Percentiles rank a stretch among this genome's conserved stretches.
Evolutionary conservation across 2,888 invertebrate genomes (phyloP).

Genomic region (Nycteola revayana): DNA sequence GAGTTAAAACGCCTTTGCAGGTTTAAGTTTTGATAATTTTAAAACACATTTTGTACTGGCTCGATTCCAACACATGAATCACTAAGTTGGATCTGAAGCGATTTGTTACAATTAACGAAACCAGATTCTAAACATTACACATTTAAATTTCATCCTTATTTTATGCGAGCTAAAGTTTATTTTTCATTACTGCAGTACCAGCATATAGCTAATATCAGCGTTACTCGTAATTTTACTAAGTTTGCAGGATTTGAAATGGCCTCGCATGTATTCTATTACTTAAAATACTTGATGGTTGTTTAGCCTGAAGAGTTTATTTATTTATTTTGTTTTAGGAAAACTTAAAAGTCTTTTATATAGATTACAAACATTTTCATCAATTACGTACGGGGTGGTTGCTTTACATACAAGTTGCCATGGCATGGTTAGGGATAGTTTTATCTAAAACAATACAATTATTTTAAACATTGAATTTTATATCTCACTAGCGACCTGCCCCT

Average conservation of each 20-base stretch:
- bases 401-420: too few species aligned
- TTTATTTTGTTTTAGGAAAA: too few species aligned
- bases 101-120: constrained; percentile 57
- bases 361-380: too few species aligned
- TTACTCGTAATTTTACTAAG: constrained; percentile 18
- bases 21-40: constrained; percentile 40
- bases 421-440: too few species aligned
- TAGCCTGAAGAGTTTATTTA: too few species aligned
- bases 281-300: too few species aligned
- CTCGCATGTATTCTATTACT: too few species aligned
- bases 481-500: too few species aligned
- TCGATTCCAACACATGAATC: constrained; percentile 53
- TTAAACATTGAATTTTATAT: too few species aligned
- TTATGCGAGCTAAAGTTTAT: constrained; percentile 1
- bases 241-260: constrained; percentile 22
- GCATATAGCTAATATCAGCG: constrained; percentile 17
- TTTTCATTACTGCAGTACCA: constrained; percentile 3
- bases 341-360: too few species aligned
- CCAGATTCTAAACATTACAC: constrained; percentile 11
- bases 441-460: too few species aligned
- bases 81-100: constrained; percentile 43
- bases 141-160: constrained; percentile 24
- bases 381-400: too few species aligned
- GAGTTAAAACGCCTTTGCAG: constrained; percentile 29
- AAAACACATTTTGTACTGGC: constrained; percentile 52